A percentile compares a stretch with the other conserved stretches of the same genome.
Evolutionary conservation across 2,113 vertebrate genomes (phyloP).

Genomic region (Varanus komodoensis): DNA sequence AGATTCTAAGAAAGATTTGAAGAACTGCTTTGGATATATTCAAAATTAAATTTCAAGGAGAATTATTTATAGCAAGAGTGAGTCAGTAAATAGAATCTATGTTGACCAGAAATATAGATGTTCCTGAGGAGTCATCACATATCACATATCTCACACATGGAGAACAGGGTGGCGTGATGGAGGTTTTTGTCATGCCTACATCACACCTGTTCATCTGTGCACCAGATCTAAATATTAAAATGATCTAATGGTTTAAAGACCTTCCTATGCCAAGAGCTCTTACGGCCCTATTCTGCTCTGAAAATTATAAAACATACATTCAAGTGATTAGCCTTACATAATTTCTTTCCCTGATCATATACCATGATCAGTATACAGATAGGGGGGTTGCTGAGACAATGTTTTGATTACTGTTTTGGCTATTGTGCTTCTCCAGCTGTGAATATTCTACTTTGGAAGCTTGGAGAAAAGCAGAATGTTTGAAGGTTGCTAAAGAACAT

Average conservation of each 20-base stretch:
- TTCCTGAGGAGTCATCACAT: neutral
- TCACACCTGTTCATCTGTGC: neutral
- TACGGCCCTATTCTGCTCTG: neutral
- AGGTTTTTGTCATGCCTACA: neutral
- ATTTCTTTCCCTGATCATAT: neutral
- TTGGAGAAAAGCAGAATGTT: conserved; percentile 22
- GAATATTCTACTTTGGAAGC: conserved; percentile 48
- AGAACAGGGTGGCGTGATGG: no score
- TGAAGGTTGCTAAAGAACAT: conserved; percentile 42
- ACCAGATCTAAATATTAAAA: neutral
- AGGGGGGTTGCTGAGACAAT: neutral
- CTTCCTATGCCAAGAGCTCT: neutral
- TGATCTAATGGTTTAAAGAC: neutral
- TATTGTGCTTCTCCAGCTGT: neutral
- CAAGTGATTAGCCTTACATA: neutral
- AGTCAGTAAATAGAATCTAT: neutral
- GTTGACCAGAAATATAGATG: neutral
- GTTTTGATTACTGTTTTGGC: neutral
- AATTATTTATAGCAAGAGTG: neutral
- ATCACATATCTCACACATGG: neutral
- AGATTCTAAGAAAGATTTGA: neutral
- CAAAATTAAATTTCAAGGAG: neutral
- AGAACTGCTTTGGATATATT: neutral
- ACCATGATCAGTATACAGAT: neutral
- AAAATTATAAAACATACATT: neutral